Percentiles rank a stretch among this genome's conserved stretches.
Conservation (phyloP, 1,140 invertebrate genomes). For the Pemphigus obesinymphae region DNA sequence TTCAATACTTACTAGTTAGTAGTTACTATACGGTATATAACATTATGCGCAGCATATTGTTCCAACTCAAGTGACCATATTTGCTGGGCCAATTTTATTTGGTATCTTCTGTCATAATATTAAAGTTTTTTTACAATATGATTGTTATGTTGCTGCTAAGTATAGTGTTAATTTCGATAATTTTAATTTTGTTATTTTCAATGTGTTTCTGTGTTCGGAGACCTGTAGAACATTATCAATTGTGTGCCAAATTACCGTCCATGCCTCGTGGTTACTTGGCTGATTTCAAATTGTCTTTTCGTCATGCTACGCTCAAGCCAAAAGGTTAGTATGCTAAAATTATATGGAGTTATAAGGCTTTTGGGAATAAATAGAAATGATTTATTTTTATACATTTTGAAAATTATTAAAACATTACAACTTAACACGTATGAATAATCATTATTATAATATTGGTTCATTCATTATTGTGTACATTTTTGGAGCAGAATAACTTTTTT, state of each 20-base stretch:
- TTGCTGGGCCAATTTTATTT: not conserved
- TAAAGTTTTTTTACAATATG: not conserved
- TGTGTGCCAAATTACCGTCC: slow-evolving; percentile 21
- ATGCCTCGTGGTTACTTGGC: not conserved
- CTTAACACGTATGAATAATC: not conserved
- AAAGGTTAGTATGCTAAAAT: not conserved
- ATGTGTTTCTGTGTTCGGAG: not conserved
- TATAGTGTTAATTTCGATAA: not conserved
- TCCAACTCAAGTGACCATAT: not conserved
- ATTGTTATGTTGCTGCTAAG: not conserved
- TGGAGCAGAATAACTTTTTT: not conserved
- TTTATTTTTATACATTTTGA: not conserved
- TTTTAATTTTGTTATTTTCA: not conserved
- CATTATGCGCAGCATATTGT: not conserved
- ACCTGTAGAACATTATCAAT: not conserved
- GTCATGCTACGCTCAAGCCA: not conserved
- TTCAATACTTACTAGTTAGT: not conserved
- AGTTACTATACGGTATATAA: not conserved
- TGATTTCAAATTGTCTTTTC: not conserved
- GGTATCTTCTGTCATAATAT: not conserved
- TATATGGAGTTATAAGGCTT: not conserved
- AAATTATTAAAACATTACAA: not conserved
- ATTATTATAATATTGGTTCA: not conserved
- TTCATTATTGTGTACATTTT: too few species aligned
- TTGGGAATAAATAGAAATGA: not conserved